phyloP scores from a whole-genome alignment of 2,888 invertebrate genomes.

The Chloroclystis v-ata region DNA sequence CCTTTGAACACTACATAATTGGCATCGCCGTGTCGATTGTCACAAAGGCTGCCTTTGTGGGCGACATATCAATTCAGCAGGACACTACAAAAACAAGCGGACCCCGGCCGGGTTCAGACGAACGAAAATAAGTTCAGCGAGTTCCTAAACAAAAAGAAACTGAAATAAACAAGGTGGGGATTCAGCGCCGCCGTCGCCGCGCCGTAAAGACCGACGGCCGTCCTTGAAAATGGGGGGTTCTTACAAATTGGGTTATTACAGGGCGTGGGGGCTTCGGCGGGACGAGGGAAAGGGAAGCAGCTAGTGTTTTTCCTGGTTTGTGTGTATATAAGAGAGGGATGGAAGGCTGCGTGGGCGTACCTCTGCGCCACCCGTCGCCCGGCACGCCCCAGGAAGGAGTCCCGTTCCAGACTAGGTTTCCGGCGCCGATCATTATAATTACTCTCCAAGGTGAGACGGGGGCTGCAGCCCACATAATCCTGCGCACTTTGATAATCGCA shows the following conservation, averaged over 20 bases:
- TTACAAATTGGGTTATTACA: slow-evolving; percentile 79
- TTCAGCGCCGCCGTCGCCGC: slow-evolving; percentile 77
- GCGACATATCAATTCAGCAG: slow-evolving; percentile 46
- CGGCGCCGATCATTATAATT: slow-evolving; percentile 78
- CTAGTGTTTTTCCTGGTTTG: slow-evolving; percentile 25
- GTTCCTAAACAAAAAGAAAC: slow-evolving; percentile 78
- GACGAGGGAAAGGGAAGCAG: slow-evolving; percentile 49
- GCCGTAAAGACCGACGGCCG: slow-evolving; percentile 78
- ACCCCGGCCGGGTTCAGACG: slow-evolving; percentile 58
- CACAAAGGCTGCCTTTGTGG: slow-evolving; percentile 43
- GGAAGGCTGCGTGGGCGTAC: slow-evolving; percentile 65
- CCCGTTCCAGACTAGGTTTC: slow-evolving; percentile 70
- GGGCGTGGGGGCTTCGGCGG: slow-evolving; percentile 67
- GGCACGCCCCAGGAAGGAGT: slow-evolving; percentile 74
- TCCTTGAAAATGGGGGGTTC: slow-evolving; percentile 78
- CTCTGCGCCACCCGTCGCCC: slow-evolving; percentile 66
- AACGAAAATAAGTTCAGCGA: slow-evolving; percentile 73
- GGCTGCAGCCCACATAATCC: slow-evolving; percentile 67
- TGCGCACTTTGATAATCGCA: slow-evolving; percentile 58
- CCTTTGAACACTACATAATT: slow-evolving; percentile 54
- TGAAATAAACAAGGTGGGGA: slow-evolving; percentile 79
- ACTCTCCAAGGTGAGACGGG: slow-evolving; percentile 75
- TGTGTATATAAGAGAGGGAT: slow-evolving; percentile 42
- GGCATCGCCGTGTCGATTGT: slow-evolving; percentile 37
- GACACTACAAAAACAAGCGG: slow-evolving; percentile 54